These are phyloP conservation scores for Geotrupes spiniger DNA, from an alignment of 2,888 invertebrate genomes.

Conservation along the genomic window DNA sequence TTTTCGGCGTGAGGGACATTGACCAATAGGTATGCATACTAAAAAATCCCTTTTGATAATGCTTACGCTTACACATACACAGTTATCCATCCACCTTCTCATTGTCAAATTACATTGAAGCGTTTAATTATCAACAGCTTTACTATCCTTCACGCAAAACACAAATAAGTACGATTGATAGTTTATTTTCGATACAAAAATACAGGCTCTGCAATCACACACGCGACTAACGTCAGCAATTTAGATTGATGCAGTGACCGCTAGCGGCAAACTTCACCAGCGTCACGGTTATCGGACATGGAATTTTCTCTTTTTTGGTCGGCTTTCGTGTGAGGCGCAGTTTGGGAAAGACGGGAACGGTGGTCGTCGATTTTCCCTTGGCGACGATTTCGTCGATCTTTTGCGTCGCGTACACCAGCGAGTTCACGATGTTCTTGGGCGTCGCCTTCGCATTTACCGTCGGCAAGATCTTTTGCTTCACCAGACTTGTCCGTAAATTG, in stretches of 20 bases:
- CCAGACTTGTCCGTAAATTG: constrained; percentile 38
- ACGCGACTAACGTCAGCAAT: constrained; percentile 2
- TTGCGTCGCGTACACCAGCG: constrained; percentile 23
- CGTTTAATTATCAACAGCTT: background rate
- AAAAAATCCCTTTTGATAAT: too few species aligned
- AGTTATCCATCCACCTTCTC: too few species aligned
- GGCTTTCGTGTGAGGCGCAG: constrained; percentile 39
- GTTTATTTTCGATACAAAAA: background rate
- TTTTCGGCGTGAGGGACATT: too few species aligned
- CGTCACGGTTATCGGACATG: constrained; percentile 42
- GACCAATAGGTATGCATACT: too few species aligned
- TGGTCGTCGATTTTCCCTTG: constrained; percentile 33
- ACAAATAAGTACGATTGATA: background rate
- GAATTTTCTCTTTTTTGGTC: constrained; percentile 51
- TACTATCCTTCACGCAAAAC: background rate
- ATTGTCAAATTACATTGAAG: too few species aligned
- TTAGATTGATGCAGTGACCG: constrained; percentile 13
- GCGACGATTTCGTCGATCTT: constrained; percentile 45
- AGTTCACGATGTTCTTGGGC: constrained; percentile 34
- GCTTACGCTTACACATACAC: too few species aligned
- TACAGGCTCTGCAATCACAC: background rate
- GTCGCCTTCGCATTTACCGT: constrained; percentile 26
- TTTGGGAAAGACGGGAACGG: constrained; percentile 44
- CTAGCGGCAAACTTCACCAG: constrained; percentile 31
- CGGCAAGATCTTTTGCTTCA: constrained; percentile 42